phyloP scores from a whole-genome alignment of 2,797 vertebrate genomes.

The Pantherophis vulpinus region DNA sequence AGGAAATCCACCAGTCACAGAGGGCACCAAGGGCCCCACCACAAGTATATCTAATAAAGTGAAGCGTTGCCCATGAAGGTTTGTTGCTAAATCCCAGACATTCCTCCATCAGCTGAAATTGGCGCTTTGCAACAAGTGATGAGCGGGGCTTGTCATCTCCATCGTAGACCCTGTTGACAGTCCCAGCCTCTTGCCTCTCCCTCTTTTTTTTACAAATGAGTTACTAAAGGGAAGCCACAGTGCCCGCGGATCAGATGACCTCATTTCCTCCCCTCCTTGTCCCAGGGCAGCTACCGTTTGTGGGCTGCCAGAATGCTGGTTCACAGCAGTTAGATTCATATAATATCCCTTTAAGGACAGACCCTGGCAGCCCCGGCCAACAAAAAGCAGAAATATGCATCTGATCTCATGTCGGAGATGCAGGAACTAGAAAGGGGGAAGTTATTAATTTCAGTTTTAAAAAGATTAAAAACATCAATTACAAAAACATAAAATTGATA shows the following conservation, averaged over 20 bases:
- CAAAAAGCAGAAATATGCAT: not conserved
- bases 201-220: not conserved
- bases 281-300: not conserved
- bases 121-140: too few species aligned
- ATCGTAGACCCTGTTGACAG: not conserved
- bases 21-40: too few species aligned
- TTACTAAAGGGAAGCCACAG: not conserved
- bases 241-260: too few species aligned
- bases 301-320: not conserved
- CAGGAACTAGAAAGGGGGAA: too few species aligned
- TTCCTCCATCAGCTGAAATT: not conserved
- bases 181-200: not conserved
- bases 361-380: too few species aligned
- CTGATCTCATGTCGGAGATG: too few species aligned
- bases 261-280: too few species aligned
- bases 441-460: too few species aligned
- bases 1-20: too few species aligned
- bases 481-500: too few species aligned
- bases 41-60: too few species aligned
- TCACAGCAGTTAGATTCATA: not conserved
- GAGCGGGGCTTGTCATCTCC: not conserved
- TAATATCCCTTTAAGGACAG: not conserved
- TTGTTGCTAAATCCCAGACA: not conserved
- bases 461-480: too few species aligned
- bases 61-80: not conserved